A percentile compares a stretch with the other conserved stretches of the same genome.
Evolutionary conservation across 1,140 invertebrate species (phyloP).

Genomic region (Ephestia elutella): DNA sequence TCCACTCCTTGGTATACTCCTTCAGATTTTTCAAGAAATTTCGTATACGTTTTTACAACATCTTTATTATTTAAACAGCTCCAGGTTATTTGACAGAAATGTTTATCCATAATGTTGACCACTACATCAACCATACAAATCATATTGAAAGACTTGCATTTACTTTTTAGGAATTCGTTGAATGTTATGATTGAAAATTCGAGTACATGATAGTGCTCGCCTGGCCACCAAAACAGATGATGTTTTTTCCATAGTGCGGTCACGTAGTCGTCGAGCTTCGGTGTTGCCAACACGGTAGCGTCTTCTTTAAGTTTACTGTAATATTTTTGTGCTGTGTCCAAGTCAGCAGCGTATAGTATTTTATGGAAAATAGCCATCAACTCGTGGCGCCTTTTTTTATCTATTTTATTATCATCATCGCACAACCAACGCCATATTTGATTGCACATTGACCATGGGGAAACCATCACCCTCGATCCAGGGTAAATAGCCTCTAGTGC

Average conservation of each 20-base stretch:
- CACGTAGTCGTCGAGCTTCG: background rate
- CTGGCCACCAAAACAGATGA: conserved; percentile 6
- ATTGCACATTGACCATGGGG: conserved; percentile 8
- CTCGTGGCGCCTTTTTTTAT: conserved; percentile 8
- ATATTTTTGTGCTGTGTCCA: conserved; percentile 10
- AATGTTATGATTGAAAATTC: conserved; percentile 10
- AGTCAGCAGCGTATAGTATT: conserved; percentile 4
- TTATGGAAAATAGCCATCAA: conserved; percentile 12
- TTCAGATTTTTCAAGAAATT: conserved; percentile 6
- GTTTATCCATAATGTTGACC: conserved; percentile 15
- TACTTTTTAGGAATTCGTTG: conserved; percentile 20
- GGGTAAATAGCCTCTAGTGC: conserved; percentile 11
- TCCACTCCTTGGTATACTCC: conserved; percentile 1
- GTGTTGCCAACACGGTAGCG: background rate
- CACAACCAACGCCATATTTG: conserved; percentile 16
- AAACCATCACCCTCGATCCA: background rate
- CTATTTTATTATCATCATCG: conserved; percentile 11
- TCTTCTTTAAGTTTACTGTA: conserved; percentile 9
- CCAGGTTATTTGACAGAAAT: background rate
- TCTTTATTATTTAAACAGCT: too few relatives aligned
- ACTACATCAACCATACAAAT: conserved; percentile 20
- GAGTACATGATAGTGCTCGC: background rate
- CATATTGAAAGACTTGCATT: conserved; percentile 18
- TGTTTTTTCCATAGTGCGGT: conserved; percentile 11
- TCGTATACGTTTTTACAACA: conserved; percentile 6